phyloP scores from a whole-genome alignment of 2,797 vertebrate genomes.

The Pseudochaenichthys georgianus region DNA sequence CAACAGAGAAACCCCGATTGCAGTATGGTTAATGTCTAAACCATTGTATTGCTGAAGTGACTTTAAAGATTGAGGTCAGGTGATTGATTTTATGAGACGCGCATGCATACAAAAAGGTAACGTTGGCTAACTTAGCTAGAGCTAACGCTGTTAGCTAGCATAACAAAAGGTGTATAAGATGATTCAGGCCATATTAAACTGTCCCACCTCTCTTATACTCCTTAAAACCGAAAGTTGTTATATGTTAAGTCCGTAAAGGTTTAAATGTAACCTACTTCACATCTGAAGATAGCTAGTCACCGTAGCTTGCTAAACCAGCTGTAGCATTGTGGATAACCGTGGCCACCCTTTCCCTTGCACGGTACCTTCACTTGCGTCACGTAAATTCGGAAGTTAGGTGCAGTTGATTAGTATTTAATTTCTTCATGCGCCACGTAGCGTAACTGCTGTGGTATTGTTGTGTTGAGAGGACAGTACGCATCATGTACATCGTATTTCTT shows the following conservation, averaged over 20 bases:
- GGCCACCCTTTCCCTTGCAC: neutral
- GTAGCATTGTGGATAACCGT: neutral
- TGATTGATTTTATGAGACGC: conserved; percentile 1
- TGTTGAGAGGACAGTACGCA: neutral
- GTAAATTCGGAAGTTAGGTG: neutral
- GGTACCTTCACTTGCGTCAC: conserved; percentile 27
- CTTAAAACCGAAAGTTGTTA: neutral
- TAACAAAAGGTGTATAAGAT: neutral
- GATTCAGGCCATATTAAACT: neutral
- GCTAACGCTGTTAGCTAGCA: conserved; percentile 47
- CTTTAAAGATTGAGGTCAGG: neutral
- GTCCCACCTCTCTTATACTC: conserved; percentile 44
- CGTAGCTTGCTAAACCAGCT: neutral
- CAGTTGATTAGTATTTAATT: neutral
- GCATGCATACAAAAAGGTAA: conserved; percentile 1
- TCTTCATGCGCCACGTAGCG: neutral
- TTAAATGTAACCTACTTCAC: neutral
- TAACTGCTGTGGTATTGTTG: neutral
- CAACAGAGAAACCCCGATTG: fast-evolving
- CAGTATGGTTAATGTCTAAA: neutral
- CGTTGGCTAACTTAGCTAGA: conserved; percentile 43
- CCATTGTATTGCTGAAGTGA: neutral
- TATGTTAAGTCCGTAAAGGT: neutral
- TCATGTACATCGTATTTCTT: neutral
- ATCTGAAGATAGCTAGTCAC: neutral